These are phyloP conservation scores for Sceliomorpha sp. DNA, from an alignment of 2,888 invertebrate genomes.

Conservation along the genomic window DNA sequence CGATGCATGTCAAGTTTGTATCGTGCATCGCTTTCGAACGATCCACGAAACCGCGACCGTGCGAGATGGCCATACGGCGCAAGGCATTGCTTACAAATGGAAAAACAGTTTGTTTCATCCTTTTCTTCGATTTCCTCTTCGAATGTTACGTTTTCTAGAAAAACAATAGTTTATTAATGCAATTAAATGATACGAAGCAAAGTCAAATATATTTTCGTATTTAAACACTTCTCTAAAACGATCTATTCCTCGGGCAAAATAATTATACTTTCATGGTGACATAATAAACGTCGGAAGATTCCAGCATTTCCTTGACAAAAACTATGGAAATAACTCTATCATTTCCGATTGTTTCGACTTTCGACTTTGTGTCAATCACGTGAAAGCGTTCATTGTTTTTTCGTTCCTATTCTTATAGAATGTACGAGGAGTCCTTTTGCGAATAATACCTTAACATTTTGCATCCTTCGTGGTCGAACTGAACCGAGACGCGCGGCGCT, in stretches of 20 bases:
- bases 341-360: background rate
- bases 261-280: no score
- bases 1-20: constrained; percentile 75
- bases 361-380: constrained; percentile 4
- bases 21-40: constrained; percentile 70
- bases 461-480: constrained; percentile 39
- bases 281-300: no score
- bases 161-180: no score
- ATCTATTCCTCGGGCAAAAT: no score
- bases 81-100: background rate
- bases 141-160: no score
- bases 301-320: constrained; percentile 2
- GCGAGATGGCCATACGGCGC: constrained; percentile 1
- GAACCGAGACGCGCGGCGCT: constrained; percentile 42
- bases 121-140: background rate
- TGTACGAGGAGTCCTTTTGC: constrained; percentile 29
- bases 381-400: background rate
- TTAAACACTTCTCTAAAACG: no score
- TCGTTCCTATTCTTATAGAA: constrained; percentile 5
- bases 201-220: no score
- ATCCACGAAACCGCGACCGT: constrained; percentile 56
- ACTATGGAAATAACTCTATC: no score
- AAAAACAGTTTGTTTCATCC: no score
- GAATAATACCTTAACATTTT: constrained; percentile 46
- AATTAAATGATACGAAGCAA: no score